Conservation (phyloP, 2,797 vertebrate species). For the Odontamblyopus lacepedii region DNA sequence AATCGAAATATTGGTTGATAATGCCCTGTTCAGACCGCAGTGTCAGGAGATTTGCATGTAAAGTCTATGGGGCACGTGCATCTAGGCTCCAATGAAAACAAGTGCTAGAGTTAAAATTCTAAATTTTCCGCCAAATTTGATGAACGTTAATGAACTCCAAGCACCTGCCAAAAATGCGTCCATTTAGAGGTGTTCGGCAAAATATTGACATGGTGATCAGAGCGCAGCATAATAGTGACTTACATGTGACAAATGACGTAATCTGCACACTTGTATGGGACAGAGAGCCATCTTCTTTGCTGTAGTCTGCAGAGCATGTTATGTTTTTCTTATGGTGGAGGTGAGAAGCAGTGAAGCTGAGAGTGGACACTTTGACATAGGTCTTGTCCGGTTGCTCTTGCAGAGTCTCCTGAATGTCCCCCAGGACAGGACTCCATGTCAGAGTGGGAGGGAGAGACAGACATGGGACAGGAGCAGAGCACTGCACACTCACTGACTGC, state of each 20-base stretch:
- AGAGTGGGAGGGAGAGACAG: constrained; percentile 31
- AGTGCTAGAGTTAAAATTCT: too few relatives aligned
- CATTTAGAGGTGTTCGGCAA: too few relatives aligned
- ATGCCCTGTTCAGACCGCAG: too few relatives aligned
- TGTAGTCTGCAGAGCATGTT: constrained; percentile 52
- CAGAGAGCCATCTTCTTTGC: background rate
- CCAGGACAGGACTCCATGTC: constrained; percentile 40
- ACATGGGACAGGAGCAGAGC: constrained; percentile 25
- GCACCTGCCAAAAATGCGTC: too few relatives aligned
- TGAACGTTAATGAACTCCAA: too few relatives aligned
- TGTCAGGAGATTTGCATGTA: too few relatives aligned
- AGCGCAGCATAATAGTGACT: background rate
- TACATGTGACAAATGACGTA: background rate
- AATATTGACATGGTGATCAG: too few relatives aligned
- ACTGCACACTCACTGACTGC: constrained; percentile 35
- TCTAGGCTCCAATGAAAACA: too few relatives aligned
- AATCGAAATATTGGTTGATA: too few relatives aligned
- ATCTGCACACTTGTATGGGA: background rate
- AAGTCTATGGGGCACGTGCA: too few relatives aligned
- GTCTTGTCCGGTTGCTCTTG: constrained; percentile 37
- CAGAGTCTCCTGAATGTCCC: constrained; percentile 33
- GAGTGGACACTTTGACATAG: constrained; percentile 32
- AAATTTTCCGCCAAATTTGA: too few relatives aligned
- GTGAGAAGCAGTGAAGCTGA: constrained; percentile 49
- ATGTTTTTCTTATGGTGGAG: constrained; percentile 16